Base-by-base conservation (phyloP, 1,140 invertebrate species). In the Scylla paramamosain region DNA sequence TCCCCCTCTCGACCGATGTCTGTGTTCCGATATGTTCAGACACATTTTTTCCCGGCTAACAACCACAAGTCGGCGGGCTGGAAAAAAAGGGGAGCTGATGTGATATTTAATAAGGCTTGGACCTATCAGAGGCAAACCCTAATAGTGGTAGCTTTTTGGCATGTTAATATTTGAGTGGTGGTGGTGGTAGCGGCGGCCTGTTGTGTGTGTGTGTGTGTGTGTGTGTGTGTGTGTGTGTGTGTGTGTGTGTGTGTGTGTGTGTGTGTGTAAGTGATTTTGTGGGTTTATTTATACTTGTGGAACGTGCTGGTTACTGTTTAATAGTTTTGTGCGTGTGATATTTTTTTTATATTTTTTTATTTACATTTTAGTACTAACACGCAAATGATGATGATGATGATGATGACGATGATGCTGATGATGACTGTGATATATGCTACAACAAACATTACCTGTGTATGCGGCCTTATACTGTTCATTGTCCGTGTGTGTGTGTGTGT, bases 91-190 rank as follows among this genome's bases (percentile, higher is more conserved):
- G 29, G 29, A 77, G 67, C 20, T 77, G 67, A 91, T 91, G 59
- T 31, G 90, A 91, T 91, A 91, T 91, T 91, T 91, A 91, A 59
- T 77, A 77, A 77, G 90, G 59, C 32, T 91, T 91, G 59, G 90
- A 77, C 31, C 90, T 77, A 77, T 59, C 59, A 77, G 28, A 14
- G 29, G 14, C 20, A 8, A 3, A 59, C 8, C 52, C 46, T 91
- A 91, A 91, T 91, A 91, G 90, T 10, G 90, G 32, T 4, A n/a
- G 67, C 0, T 59, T 91, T 91, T 91, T 91, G 90, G 2, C n/a
- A 3, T 59, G 46, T 91, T 77, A 91, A 91, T 91, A 91, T 91
- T 91, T n/a, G 45, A 91, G 39, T 20, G 7, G 46, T 4, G 3
- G 48, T 31, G 14, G 45, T 12, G 48, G 48, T 39, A 31, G 45